A percentile compares a stretch with the other conserved stretches of the same genome.
These are phyloP conservation scores for Ochotona curzoniae DNA, from an alignment of 2,113 vertebrate species.

Conservation along the genomic window DNA sequence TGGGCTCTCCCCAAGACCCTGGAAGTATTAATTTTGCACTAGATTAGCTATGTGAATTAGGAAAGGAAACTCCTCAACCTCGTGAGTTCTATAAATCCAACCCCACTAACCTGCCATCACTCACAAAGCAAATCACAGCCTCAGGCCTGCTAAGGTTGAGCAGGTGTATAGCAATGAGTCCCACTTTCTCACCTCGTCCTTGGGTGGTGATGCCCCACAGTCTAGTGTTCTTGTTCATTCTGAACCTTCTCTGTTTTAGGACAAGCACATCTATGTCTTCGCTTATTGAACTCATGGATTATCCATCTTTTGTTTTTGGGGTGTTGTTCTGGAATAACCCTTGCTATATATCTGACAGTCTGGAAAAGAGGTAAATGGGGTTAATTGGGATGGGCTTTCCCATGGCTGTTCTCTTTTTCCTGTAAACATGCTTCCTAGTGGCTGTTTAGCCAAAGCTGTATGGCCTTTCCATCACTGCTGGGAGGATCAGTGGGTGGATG, in stretches of 20 bases:
- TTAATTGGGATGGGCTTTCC: neutral
- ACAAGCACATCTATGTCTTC: accelerated
- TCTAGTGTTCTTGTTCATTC: neutral
- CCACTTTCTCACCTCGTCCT: neutral
- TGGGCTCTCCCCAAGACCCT: accelerated
- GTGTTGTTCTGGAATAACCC: accelerated
- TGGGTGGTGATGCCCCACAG: neutral
- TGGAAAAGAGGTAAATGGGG: neutral
- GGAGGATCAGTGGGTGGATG: neutral
- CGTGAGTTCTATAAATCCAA: neutral
- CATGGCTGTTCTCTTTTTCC: neutral
- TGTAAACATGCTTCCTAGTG: neutral
- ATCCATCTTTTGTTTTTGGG: accelerated
- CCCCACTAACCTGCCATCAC: neutral
- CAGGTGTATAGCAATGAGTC: neutral
- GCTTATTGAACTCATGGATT: accelerated
- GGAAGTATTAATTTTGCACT: neutral
- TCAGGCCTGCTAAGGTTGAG: neutral
- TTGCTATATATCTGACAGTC: neutral
- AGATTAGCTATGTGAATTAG: neutral
- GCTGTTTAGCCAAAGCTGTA: neutral
- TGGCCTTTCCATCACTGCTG: neutral
- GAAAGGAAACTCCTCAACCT: neutral
- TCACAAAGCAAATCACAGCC: neutral
- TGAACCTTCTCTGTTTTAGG: neutral